Conservation (phyloP, 2,797 vertebrate species). For the Sardinella longiceps region DNA sequence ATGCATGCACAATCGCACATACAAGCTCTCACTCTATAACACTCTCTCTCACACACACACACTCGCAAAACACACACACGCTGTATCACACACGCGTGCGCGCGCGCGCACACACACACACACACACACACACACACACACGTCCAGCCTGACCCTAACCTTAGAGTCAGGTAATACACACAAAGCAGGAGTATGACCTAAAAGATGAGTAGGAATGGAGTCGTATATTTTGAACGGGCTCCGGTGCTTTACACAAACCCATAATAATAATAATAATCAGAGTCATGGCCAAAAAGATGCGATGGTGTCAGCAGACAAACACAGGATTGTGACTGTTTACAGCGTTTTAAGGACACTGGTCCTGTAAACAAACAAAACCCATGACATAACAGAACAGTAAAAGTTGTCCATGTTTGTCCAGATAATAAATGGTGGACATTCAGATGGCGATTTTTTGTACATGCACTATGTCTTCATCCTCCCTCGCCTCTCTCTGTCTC, state of each 20-base stretch:
- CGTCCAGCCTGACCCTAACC: neutral
- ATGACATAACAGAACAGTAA: constrained; percentile 29
- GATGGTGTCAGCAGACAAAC: neutral
- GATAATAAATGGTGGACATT: constrained; percentile 29
- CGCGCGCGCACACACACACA: neutral
- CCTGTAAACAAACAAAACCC: constrained; percentile 25
- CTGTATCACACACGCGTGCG: neutral
- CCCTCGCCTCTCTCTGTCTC: neutral
- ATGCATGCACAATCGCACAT: constrained; percentile 38
- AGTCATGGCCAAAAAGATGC: neutral
- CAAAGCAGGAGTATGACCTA: neutral
- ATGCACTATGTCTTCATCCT: constrained; percentile 36
- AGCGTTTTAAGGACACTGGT: neutral
- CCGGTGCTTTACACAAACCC: neutral
- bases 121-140: constrained; percentile 23
- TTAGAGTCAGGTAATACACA: constrained; percentile 21
- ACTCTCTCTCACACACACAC: neutral
- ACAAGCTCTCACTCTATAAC: too few relatives aligned
- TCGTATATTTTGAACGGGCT: constrained; percentile 22
- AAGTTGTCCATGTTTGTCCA: constrained; percentile 28
- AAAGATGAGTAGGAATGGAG: constrained; percentile 2
- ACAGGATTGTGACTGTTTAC: constrained; percentile 13
- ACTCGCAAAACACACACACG: neutral
- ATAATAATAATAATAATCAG: too few relatives aligned
- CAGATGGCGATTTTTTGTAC: constrained; percentile 31